Evolutionary conservation across 2,113 vertebrate species (phyloP).

Genomic region (Podarcis raffonei): DNA sequence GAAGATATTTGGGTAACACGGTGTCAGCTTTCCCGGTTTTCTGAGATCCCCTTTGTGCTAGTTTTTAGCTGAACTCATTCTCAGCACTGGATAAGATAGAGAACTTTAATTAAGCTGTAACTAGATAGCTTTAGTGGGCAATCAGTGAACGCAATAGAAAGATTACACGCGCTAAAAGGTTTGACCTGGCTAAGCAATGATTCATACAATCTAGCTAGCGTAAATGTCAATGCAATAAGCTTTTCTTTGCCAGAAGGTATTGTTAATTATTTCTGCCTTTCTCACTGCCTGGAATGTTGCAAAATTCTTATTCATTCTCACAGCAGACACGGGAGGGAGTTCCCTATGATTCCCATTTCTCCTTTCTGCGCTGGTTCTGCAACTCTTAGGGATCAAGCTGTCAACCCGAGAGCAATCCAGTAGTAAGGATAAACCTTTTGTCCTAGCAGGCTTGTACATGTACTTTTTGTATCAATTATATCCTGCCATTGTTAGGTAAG

Average conservation of each 20-base stretch:
- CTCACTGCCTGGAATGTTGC: no score
- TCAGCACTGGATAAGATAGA: neutral
- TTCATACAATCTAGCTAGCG: neutral
- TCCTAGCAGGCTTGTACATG: slow-evolving; percentile 14
- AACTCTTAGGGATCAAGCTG: neutral
- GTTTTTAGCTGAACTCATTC: slow-evolving; percentile 9
- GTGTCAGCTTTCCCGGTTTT: slow-evolving; percentile 21
- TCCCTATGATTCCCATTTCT: neutral
- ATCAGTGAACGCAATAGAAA: slow-evolving; percentile 5
- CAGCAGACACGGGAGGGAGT: neutral
- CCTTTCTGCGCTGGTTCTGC: neutral
- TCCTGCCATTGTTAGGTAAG: slow-evolving; percentile 36
- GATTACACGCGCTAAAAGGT: neutral
- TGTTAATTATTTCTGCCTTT: neutral
- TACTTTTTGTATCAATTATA: slow-evolving; percentile 19
- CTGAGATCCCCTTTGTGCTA: slow-evolving; percentile 12
- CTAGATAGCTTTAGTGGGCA: slow-evolving; percentile 13
- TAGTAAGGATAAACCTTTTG: neutral
- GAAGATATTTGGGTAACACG: neutral
- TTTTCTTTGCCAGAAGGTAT: neutral
- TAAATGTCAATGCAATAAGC: neutral
- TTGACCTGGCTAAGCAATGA: neutral
- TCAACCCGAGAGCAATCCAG: neutral
- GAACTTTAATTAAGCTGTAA: slow-evolving; percentile 26
- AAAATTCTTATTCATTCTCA: neutral